Conservation (phyloP, 2,888 invertebrate species). For the Elysia crispata region DNA sequence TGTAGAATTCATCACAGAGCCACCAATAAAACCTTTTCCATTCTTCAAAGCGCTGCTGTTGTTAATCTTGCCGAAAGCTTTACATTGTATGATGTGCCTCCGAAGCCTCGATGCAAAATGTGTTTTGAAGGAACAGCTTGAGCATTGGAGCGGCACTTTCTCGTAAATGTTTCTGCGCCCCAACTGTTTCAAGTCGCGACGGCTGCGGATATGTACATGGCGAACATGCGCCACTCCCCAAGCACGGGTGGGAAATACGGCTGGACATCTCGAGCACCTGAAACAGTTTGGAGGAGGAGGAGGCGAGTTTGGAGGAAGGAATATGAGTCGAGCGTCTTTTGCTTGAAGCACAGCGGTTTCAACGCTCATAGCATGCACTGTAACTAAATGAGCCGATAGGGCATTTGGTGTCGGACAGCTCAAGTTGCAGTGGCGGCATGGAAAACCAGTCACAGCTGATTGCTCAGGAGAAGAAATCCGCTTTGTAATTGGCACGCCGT, state of each 20-base stretch:
- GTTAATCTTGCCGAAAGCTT: background rate
- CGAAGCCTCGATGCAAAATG: constrained; percentile 65
- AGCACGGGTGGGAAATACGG: constrained; percentile 67
- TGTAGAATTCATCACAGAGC: background rate
- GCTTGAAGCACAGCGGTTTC: constrained; percentile 16
- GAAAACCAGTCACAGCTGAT: constrained; percentile 56
- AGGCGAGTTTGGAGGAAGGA: background rate
- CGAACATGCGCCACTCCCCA: constrained; percentile 71
- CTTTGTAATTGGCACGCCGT: constrained; percentile 50
- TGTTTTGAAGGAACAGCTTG: constrained; percentile 65
- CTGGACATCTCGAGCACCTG: constrained; percentile 72
- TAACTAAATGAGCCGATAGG: constrained; percentile 37
- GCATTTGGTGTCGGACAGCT: constrained; percentile 16
- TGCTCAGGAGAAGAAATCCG: background rate
- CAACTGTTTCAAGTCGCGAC: constrained; percentile 54
- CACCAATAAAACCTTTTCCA: background rate
- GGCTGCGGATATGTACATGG: constrained; percentile 67
- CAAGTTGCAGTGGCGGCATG: constrained; percentile 69
- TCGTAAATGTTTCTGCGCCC: constrained; percentile 56
- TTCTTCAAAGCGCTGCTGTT: background rate
- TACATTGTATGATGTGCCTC: constrained; percentile 60
- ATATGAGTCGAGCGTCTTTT: background rate
- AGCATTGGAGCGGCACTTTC: constrained; percentile 61
- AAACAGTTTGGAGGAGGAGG: constrained; percentile 58
- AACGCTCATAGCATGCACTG: background rate